Percentiles rank a stretch among this genome's conserved stretches.
phyloP scores from a whole-genome alignment of 2,113 vertebrate species.

The Pomatorhinus ruficollis region DNA sequence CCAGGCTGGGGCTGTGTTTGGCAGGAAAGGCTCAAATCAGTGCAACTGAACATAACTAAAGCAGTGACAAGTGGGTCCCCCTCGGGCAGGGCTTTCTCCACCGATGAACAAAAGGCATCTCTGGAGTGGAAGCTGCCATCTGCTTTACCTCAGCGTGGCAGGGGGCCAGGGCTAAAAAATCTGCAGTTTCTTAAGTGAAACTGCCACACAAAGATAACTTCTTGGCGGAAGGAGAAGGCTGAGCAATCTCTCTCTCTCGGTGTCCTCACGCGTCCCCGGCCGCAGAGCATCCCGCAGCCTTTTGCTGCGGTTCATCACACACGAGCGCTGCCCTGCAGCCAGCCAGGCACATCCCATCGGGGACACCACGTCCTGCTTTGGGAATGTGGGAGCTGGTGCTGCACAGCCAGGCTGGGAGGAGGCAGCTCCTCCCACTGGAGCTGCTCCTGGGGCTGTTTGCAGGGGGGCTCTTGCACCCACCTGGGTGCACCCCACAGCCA shows the following conservation, averaged over 20 bases:
- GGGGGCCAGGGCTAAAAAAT: background rate
- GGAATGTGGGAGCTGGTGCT: rapidly evolving
- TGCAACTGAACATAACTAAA: background rate
- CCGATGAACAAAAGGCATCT: rapidly evolving
- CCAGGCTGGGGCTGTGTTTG: background rate
- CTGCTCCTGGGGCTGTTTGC: rapidly evolving
- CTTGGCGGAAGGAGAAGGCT: rapidly evolving
- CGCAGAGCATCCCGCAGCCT: background rate
- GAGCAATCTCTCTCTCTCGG: background rate
- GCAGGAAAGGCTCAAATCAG: background rate
- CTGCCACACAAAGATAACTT: background rate
- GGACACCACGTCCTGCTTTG: background rate
- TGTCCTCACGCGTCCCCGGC: background rate
- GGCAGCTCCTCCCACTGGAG: background rate
- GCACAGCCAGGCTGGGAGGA: background rate
- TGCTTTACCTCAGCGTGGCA: background rate
- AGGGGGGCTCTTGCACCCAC: background rate
- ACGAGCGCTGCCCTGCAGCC: background rate
- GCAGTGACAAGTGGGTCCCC: rapidly evolving
- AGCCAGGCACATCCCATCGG: background rate
- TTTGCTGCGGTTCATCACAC: background rate
- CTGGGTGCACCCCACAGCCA: rapidly evolving
- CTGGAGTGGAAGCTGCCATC: background rate
- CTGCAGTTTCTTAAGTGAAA: background rate
- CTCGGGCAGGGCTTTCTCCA: rapidly evolving